These are phyloP conservation scores for Orthonevra nobilis DNA, from an alignment of 2,888 invertebrate species.

Conservation along the genomic window DNA sequence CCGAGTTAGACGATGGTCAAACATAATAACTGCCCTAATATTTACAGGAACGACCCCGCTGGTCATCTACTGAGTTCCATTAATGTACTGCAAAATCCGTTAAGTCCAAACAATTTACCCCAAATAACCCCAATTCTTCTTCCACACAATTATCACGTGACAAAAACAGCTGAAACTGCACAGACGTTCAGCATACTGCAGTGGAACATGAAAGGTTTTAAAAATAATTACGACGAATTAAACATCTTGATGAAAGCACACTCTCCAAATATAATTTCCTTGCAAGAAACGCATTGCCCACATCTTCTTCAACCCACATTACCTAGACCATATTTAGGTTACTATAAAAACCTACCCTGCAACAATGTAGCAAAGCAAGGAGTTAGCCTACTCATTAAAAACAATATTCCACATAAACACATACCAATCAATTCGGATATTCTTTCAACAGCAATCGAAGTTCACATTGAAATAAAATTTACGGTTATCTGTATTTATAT, in stretches of 20 bases:
- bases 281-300: conserved; percentile 58
- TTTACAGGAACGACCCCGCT: not conserved
- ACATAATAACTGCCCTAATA: not conserved
- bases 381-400: conserved; percentile 35
- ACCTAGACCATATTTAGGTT: no score
- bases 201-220: conserved; percentile 1
- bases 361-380: conserved; percentile 52
- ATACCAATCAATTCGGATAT: not conserved
- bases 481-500: conserved; percentile 25
- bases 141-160: not conserved
- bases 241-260: conserved; percentile 8
- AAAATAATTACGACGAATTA: conserved; percentile 1
- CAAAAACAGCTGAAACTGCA: not conserved
- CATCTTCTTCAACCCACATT: conserved; percentile 14
- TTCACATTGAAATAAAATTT: conserved; percentile 18
- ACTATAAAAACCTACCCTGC: conserved; percentile 21
- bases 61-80: not conserved
- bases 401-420: conserved; percentile 37
- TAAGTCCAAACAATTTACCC: no score
- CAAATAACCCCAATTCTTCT: not conserved
- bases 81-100: no score
- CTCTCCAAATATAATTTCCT: conserved; percentile 48
- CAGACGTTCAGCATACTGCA: not conserved
- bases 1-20: no score
- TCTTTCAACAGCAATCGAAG: not conserved